Evolutionary conservation across 37 sponge, comb jelly and placozoan species (phyloP), one percentile per base, ranked within the genome.

Genomic region (Lycopodina hypogea): DNA sequence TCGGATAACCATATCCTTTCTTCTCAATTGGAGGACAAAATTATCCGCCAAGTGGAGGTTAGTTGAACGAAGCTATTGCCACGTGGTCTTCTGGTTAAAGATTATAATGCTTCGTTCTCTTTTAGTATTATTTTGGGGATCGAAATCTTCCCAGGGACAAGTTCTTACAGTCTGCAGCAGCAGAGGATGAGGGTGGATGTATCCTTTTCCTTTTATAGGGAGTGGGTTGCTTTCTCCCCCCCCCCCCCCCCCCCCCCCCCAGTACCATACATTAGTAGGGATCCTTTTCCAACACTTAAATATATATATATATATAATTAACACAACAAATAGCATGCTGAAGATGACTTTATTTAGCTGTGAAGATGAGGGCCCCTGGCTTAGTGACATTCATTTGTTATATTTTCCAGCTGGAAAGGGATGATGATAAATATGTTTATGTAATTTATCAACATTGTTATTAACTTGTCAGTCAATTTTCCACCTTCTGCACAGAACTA

Each of bases 111-210:
- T 75, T 17, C 23, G 70, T 56, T 7, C 53, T 36, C 0, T 33
- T 85, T 53, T 52, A 94, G 88, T 95, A 85, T 63, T 95, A 95
- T 48, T 95, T 95, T 81, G 96, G 96, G 42, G 96, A 95, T 45
- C 69, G 90, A 33, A 95, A 95, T 53, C 63, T 91, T 6, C 82
- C 81, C 0, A 83, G 88, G 42, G 96, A 95, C 85, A 92, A 92
- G 66, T 91, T 90, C 45, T 75, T 95, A n/a, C 83, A 85, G 58
- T 78, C 89, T 18, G 68, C 86, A 42, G 66, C 79, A 4, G 83
- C 76, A 26, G 65, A 76, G 37, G 68, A 86, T 42, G 74, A 56
- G 3, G 83, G 73, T 56, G 90, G 90, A 48, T 89, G 93, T 92
- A 88, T 82, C 87, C 82, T 75, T 69, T 30, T 23, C 62, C 1